Evolutionary conservation across 2,888 invertebrate genomes (phyloP).

Genomic region (Oscheius sp.): DNA sequence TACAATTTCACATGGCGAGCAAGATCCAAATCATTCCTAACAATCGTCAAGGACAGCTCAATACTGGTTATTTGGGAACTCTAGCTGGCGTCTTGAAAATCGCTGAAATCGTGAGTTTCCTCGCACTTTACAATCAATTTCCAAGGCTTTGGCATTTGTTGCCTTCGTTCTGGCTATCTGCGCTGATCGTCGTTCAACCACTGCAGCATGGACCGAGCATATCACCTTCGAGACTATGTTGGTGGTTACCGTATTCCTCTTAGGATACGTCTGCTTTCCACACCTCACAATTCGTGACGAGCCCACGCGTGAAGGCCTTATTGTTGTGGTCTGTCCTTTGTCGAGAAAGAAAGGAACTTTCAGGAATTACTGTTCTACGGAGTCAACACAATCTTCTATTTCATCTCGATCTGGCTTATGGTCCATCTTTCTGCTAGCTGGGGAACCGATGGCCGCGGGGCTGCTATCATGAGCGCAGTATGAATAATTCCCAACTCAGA

Average conservation of each 20-base stretch:
- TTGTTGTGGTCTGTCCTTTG: conserved; percentile 58
- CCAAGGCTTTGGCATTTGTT: conserved; percentile 76
- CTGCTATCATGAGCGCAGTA: conserved; percentile 68
- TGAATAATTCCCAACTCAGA: conserved; percentile 24
- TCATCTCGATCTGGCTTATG: conserved; percentile 69
- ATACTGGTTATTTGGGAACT: conserved; percentile 66
- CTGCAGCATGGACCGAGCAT: conserved; percentile 69
- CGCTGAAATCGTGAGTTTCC: conserved; percentile 71
- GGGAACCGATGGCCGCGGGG: conserved; percentile 67
- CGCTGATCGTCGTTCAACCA: conserved; percentile 65
- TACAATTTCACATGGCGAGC: conserved; percentile 61
- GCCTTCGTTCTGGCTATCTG: conserved; percentile 69
- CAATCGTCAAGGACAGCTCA: conserved; percentile 66
- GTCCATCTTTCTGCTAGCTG: conserved; percentile 67
- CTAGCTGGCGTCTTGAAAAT: conserved; percentile 66
- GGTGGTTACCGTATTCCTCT: conserved; percentile 58
- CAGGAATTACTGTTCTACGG: conserved; percentile 69
- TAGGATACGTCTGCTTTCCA: conserved; percentile 69
- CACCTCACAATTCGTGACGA: conserved; percentile 67
- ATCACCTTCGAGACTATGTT: conserved; percentile 65
- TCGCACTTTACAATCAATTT: too few species aligned
- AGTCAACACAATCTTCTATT: conserved; percentile 67
- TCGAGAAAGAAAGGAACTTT: background rate
- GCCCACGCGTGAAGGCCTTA: conserved; percentile 64
- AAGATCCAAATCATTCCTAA: conserved; percentile 66